Evolutionary conservation across 2,113 vertebrate species (phyloP).

Genomic region (Dasyurus viverrinus): DNA sequence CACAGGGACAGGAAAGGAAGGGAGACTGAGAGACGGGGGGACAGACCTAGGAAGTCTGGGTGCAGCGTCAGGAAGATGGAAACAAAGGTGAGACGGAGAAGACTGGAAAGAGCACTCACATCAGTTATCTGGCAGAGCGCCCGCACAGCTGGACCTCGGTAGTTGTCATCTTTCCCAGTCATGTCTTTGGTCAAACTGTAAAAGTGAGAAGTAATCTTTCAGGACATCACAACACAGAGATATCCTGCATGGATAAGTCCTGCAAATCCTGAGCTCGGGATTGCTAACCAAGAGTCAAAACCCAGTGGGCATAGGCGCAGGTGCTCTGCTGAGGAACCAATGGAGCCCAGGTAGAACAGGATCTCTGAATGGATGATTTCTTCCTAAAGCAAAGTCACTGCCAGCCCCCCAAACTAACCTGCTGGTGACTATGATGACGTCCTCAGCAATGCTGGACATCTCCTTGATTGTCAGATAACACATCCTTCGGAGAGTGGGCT

Average conservation of each 20-base stretch:
- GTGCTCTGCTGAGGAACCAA: not conserved
- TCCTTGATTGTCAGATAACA: conserved; percentile 99
- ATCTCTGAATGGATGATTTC: not conserved
- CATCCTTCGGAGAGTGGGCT: conserved; percentile 95
- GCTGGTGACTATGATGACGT: conserved; percentile 99
- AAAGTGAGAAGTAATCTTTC: conserved; percentile 35
- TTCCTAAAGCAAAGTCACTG: not conserved
- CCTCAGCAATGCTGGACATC: conserved; percentile 98
- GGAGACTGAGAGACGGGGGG: not conserved
- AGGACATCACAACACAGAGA: not conserved
- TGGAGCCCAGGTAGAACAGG: not conserved
- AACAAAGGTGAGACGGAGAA: not conserved
- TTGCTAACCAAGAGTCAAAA: not conserved
- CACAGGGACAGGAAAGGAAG: not conserved
- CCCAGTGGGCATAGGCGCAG: no score
- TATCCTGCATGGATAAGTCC: not conserved
- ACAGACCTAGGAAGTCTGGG: not conserved
- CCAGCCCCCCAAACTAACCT: conserved; percentile 83
- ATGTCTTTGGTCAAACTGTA: conserved; percentile 90
- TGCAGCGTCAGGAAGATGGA: not conserved
- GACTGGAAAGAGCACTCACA: conserved; percentile 79
- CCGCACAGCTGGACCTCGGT: conserved; percentile 87
- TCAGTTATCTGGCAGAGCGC: conserved; percentile 89
- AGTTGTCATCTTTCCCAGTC: conserved; percentile 90
- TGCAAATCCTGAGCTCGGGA: not conserved